Evolutionary conservation across 2,888 invertebrate genomes (phyloP).

Genomic region (Melinaea marsaeus): DNA sequence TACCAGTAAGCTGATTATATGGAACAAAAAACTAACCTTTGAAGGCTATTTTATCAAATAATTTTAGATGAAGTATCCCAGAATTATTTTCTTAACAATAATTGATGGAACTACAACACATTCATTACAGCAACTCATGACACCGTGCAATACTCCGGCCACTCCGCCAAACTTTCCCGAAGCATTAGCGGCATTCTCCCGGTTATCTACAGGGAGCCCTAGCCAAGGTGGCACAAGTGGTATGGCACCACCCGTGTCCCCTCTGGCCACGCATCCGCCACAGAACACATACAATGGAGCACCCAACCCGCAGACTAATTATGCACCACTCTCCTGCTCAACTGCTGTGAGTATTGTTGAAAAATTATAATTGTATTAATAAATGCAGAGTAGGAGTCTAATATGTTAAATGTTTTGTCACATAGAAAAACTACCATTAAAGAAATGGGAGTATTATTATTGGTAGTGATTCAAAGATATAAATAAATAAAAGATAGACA

Average conservation of each 20-base stretch:
- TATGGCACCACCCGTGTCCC: constrained; percentile 62
- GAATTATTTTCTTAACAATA: background rate
- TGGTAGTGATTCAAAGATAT: too few species aligned
- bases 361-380: too few species aligned
- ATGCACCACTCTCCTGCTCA: constrained; percentile 68
- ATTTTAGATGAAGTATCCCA: too few species aligned
- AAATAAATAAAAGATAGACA: too few species aligned
- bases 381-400: too few species aligned
- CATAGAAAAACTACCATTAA: too few species aligned
- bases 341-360: constrained; percentile 59
- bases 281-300: constrained; percentile 58
- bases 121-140: constrained; percentile 83
- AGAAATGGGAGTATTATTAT: too few species aligned
- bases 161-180: constrained; percentile 97
- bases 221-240: constrained; percentile 51
- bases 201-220: constrained; percentile 84
- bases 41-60: too few species aligned
- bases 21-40: too few species aligned
- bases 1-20: too few species aligned
- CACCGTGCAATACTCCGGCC: constrained; percentile 95
- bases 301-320: constrained; percentile 62
- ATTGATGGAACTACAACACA: background rate
- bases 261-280: constrained; percentile 67
- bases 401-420: too few species aligned
- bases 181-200: constrained; percentile 91